Conservation (phyloP, 2,797 vertebrate genomes). For the Holocentrus rufus region DNA sequence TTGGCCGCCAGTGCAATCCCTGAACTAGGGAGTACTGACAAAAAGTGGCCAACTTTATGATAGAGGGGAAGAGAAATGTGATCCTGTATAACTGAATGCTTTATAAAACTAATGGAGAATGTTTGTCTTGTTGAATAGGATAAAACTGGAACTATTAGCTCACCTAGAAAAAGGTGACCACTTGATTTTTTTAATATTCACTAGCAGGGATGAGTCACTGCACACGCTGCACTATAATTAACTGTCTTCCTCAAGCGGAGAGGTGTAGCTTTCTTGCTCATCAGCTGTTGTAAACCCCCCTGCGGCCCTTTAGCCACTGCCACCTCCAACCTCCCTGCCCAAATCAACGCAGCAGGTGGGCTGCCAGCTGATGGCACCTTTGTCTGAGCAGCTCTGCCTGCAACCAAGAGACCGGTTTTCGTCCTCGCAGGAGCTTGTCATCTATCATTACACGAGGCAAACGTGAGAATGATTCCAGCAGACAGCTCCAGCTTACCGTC, state of each 20-base stretch:
- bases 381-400: slow-evolving; percentile 52
- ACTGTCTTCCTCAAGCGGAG: slow-evolving; percentile 39
- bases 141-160: slow-evolving; percentile 24
- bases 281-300: slow-evolving; percentile 46
- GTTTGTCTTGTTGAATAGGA: not conserved
- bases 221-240: slow-evolving; percentile 44
- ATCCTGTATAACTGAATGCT: not conserved
- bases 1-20: too few relatives aligned
- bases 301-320: slow-evolving; percentile 34
- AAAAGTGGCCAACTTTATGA: too few relatives aligned
- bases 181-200: slow-evolving; percentile 48
- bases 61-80: too few relatives aligned
- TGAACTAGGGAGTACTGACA: too few relatives aligned
- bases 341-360: slow-evolving; percentile 35
- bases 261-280: slow-evolving; percentile 40
- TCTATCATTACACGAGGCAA: slow-evolving; percentile 71
- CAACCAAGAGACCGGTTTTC: slow-evolving; percentile 59
- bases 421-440: slow-evolving; percentile 69
- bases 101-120: slow-evolving; percentile 10
- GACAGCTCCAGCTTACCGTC: slow-evolving; percentile 68
- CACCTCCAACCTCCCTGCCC: slow-evolving; percentile 12
- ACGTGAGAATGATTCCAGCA: slow-evolving; percentile 68
- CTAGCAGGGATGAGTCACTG: slow-evolving; percentile 22
- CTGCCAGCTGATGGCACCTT: slow-evolving; percentile 58
- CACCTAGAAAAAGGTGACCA: slow-evolving; percentile 43